These are phyloP conservation scores for Sinocyclocheilus rhinocerous DNA, from an alignment of 2,113 vertebrate genomes.

Conservation along the genomic window DNA sequence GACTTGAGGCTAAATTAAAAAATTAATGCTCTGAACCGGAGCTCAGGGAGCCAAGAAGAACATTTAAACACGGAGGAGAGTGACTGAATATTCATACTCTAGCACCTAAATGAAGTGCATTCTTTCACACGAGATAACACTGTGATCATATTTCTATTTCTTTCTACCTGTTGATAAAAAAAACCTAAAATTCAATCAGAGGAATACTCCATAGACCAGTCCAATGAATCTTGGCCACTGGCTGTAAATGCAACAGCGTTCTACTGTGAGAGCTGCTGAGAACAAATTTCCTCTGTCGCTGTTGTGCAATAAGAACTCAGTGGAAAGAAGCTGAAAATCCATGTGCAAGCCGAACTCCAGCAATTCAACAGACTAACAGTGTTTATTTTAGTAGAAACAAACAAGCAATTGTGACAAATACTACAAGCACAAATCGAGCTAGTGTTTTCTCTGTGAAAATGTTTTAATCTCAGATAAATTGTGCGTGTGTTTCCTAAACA, in stretches of 20 bases:
- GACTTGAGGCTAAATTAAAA: slow-evolving; percentile 1
- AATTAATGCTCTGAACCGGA: not conserved
- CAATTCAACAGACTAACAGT: not conserved
- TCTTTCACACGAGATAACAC: not conserved
- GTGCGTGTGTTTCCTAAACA: not conserved
- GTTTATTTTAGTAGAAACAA: not conserved
- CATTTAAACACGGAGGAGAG: not conserved
- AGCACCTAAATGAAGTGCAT: not conserved
- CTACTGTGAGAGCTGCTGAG: not conserved
- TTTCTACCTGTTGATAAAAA: not conserved
- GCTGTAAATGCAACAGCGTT: slow-evolving; percentile 19
- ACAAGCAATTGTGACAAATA: not conserved
- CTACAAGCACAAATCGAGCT: not conserved
- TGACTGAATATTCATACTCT: not conserved
- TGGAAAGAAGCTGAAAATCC: slow-evolving; percentile 8
- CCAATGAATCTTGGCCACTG: not conserved
- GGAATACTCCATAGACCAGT: not conserved
- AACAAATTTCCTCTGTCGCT: not conserved
- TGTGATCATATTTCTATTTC: not conserved
- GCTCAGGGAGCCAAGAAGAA: not conserved
- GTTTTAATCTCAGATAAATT: not conserved
- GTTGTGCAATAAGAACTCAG: slow-evolving; percentile 18
- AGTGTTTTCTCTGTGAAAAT: not conserved
- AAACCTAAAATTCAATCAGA: not conserved
- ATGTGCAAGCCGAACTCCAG: not conserved